These are phyloP conservation scores for Drosophila bunnanda DNA, from an alignment of 2,888 invertebrate genomes.

Conservation along the genomic window DNA sequence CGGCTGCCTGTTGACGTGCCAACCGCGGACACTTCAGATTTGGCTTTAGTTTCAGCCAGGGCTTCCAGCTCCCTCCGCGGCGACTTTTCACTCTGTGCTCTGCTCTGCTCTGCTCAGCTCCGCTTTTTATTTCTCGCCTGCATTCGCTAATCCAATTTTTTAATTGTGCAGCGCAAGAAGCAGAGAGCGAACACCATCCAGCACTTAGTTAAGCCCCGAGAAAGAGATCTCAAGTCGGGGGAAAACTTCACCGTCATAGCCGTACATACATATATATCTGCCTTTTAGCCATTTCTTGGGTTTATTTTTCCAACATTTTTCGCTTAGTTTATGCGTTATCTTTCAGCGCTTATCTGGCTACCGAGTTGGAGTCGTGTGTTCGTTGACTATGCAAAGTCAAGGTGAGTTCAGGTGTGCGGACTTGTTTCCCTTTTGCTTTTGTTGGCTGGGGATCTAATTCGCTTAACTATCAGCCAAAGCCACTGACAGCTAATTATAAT, in stretches of 20 bases:
- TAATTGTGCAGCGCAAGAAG: slow-evolving; percentile 59
- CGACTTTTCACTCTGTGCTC: slow-evolving; percentile 52
- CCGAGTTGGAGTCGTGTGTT: slow-evolving; percentile 44
- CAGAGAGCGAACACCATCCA: slow-evolving; percentile 54
- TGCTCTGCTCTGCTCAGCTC: slow-evolving; percentile 1
- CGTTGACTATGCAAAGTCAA: slow-evolving; percentile 73
- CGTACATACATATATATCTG: slow-evolving; percentile 14
- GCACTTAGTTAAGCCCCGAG: slow-evolving; percentile 63
- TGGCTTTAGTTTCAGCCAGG: slow-evolving; percentile 39
- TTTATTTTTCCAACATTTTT: slow-evolving; percentile 44
- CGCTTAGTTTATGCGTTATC: slow-evolving; percentile 61
- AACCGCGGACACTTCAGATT: slow-evolving; percentile 67
- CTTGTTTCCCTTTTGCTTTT: slow-evolving; percentile 13
- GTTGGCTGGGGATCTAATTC: slow-evolving; percentile 39
- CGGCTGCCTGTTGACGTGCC: slow-evolving; percentile 66
- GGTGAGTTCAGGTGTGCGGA: slow-evolving; percentile 58
- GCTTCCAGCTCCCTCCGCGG: slow-evolving; percentile 24
- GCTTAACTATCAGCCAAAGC: slow-evolving; percentile 33
- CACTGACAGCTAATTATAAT: slow-evolving; percentile 70
- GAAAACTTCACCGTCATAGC: slow-evolving; percentile 14
- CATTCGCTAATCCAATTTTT: slow-evolving; percentile 75
- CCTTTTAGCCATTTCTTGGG: slow-evolving; percentile 19
- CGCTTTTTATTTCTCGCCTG: slow-evolving; percentile 26
- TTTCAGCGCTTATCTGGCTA: slow-evolving; percentile 63
- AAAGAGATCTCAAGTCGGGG: slow-evolving; percentile 22